Evolutionary conservation across 2,797 vertebrate species (phyloP), one percentile per base, ranked within the genome.

Genomic region (Hippocampus kuda): DNA sequence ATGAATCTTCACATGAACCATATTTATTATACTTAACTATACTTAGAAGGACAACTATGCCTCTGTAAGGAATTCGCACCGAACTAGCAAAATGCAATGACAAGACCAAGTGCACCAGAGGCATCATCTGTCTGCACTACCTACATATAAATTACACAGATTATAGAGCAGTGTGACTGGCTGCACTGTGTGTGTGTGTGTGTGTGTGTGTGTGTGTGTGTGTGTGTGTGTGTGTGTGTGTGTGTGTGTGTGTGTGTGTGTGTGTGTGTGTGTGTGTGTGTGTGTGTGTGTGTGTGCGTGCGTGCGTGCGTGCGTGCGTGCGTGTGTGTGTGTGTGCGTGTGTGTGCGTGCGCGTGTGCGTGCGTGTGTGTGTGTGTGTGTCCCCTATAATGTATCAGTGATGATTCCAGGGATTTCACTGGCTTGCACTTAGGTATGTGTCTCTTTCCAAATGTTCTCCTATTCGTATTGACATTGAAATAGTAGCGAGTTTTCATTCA

Each of bases 111-210:
- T 75, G 68, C 72, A 83, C 85, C 80, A 80, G 78, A 77, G 82
- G 86, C 79, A 68, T 74, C 71, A 89, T 85, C 84, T 89, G 83
- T 88, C 86, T 85, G 67, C 86, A 83, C 83, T 15, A 69, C 78
- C 77, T 74, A 88, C 84, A 66, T 89, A 87, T 86, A 89, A 89
- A 89, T 90, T 90, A 88, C 75, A 66, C 74, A 84, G 87, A 90
- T 91, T 91, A 90, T 75, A 90, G 89, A 87, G 86, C 70, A 70
- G 77, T 66, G 70, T 74, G 26, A 34, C 22, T 15, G 56, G 24
- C 26, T 57, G 12, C 12, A 24, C n/a, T 11, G n/a, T 53, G 15
- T 74, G 65, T 64, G 46, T 46, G 64, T 73, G 44, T 44, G 53
- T 53, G 69, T 49, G 70, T 64, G 42, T 7, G 61, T 22, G 46